A percentile compares a stretch with the other conserved stretches of the same genome.
Evolutionary conservation across 92 coral and sea anemone genomes (phyloP).

Genomic region (Zoanthus solanderi): DNA sequence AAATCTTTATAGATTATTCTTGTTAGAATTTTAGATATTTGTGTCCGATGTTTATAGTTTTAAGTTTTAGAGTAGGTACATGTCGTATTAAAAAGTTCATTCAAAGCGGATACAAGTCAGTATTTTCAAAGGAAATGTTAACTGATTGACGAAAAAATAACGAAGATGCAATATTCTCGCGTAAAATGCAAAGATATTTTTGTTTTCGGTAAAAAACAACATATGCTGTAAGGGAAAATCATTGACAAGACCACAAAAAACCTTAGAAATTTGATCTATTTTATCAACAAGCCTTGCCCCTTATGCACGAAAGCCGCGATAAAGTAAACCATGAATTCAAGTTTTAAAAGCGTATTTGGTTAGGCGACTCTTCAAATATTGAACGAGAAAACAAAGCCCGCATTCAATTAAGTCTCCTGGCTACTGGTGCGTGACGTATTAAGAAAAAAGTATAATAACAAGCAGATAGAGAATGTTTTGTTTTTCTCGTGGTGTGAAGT

Average conservation of each 20-base stretch:
- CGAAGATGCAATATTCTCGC: not conserved
- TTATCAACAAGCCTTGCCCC: constrained; percentile 60
- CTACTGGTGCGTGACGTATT: constrained; percentile 72
- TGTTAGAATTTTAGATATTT: not conserved
- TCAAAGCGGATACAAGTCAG: not conserved
- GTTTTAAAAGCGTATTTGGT: constrained; percentile 87
- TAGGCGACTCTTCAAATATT: constrained; percentile 85
- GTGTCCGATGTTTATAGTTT: constrained; percentile 6
- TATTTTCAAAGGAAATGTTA: no score
- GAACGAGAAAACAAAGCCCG: constrained; percentile 75
- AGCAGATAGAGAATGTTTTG: constrained; percentile 74
- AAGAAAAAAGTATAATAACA: constrained; percentile 74
- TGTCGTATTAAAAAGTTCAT: not conserved
- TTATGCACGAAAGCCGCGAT: constrained; percentile 75
- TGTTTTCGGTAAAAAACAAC: not conserved
- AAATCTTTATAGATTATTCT: not conserved
- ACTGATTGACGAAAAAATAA: not conserved
- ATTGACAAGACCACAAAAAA: constrained; percentile 2
- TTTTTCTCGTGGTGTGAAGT: constrained; percentile 74
- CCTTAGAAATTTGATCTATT: constrained; percentile 38
- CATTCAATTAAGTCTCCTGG: constrained; percentile 75
- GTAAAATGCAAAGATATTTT: not conserved
- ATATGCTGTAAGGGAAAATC: not conserved
- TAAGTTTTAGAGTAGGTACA: not conserved
- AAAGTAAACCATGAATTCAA: constrained; percentile 81